Evolutionary conservation across 1,140 invertebrate genomes (phyloP), one percentile per base, ranked within the genome.

Genomic region (Notospermus geniculatus): DNA sequence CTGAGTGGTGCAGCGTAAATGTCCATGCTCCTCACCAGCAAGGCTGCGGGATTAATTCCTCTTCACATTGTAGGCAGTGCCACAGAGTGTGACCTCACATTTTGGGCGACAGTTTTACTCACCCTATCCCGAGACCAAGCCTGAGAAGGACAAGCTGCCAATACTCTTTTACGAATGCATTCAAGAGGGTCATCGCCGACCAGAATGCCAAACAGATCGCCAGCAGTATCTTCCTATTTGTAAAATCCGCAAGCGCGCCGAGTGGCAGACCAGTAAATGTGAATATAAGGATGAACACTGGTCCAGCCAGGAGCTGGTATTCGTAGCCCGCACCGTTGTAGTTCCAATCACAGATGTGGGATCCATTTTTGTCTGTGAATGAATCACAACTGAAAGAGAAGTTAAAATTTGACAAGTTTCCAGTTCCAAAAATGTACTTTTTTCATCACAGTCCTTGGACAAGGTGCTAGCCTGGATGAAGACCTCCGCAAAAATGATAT

Each of bases 261-360:
- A 95, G 84, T 57, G 91, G 83, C 11, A 95, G 87, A 1, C 92
- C 92, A 19, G 89, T 87, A 28, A 95, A 83, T 0, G 93, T 95
- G 79, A 91, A 96, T 25, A 94, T 89, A 11, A 91, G 87, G 69
- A 95, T 94, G 80, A 95, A 95, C 65, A 89, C 89, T 0, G 93
- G 93, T 0, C 93, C 93, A 0, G 93, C 93, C 39, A 96, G 79
- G 65, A 95, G 87, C 83, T 95, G 93, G 80, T 95, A 95, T 70
- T 94, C 90, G 30, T 94, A 83, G 1, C 93, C 93, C 43, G 94
- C 83, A 0, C 93, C 93, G 78, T 93, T 94, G 83, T 93, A 93
- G 74, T 91, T 89, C 91, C 92, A 95, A 71, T 92, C 89, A 77
- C 93, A 96, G 70, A 90, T 89, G 19, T 62, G 23, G 57, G 78